Base-by-base conservation (phyloP, 2,797 vertebrate genomes). In the Acomys russatus region DNA sequence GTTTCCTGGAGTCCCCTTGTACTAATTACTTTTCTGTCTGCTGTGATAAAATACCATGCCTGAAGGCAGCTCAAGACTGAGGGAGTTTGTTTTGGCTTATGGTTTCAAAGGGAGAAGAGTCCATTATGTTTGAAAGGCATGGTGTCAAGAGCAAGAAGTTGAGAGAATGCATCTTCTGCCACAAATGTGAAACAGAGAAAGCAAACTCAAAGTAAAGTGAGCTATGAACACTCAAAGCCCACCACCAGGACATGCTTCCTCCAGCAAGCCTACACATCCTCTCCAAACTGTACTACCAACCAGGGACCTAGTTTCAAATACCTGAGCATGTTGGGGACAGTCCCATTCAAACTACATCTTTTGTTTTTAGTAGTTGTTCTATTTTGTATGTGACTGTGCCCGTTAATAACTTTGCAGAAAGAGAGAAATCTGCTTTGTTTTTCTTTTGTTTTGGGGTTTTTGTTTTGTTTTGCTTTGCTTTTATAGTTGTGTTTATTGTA, bases 401-500 rank as follows among this genome's bases (percentile, higher is more conserved):
- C 33, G 5, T 89, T 54, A 94, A 76, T 83, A 44, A 44, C 44
- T 44, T 44, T 44, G 4, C 4, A 44, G 44, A 44, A 93, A 73
- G 71, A 38, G 23, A 76, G 44, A 76, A 76, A 76, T 74, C 22
- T 74, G 73, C 17, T 59, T 59, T 59, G 56, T 56, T 56, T 9
- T 56, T 56, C 54, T 56, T 56, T 10, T 71, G 59, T 87, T 93
- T 59, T 77, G 56, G 56, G 11, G 14, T 59, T 59, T 59, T 59
- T 59, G 56, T 59, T 15, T 59, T 17, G 14, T 59, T 11, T n/a
- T 71, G 61, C 84, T 93, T 59, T 77, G 18, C 49, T 91, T 94
- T 90, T 64, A 17, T 88, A 80, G 93, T 11, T 84, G 74, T 86
- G 28, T 97, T 78, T 84, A 17, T 73, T 96, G 88, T 4, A 93